A percentile compares a stretch with the other conserved stretches of the same genome.
These are phyloP conservation scores for Catalaphyllia jardinei DNA, from an alignment of 64 coral and sea anemone genomes.

Conservation along the genomic window DNA sequence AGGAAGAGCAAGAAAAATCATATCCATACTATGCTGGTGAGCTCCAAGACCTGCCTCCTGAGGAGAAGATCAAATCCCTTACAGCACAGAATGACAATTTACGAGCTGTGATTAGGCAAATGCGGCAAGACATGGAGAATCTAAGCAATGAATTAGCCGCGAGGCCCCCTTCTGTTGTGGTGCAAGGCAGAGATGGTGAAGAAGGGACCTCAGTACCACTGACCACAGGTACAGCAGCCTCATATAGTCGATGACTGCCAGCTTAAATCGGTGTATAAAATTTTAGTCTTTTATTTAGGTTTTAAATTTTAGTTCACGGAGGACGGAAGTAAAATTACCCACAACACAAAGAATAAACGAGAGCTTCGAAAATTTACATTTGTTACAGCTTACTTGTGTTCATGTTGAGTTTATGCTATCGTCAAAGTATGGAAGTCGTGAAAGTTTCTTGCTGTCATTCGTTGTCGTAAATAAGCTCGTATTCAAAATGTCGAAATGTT, in stretches of 20 bases:
- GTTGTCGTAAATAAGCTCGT: too few species aligned
- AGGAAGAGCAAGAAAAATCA: conserved; percentile 3
- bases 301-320: too few species aligned
- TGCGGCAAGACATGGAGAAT: conserved; percentile 95
- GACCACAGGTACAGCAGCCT: conserved; percentile 56
- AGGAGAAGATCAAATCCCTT: conserved; percentile 45
- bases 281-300: too few species aligned
- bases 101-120: conserved; percentile 79
- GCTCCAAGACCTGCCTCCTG: not conserved
- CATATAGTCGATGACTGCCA: too few species aligned
- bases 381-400: too few species aligned
- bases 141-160: conserved; percentile 68
- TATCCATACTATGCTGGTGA: not conserved
- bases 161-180: conserved; percentile 60
- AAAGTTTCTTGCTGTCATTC: not conserved
- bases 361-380: too few species aligned
- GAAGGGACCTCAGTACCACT: conserved; percentile 53
- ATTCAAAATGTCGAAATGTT: too few species aligned
- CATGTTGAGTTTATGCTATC: too few species aligned
- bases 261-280: too few species aligned
- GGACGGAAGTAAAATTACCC: too few species aligned
- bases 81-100: conserved; percentile 76
- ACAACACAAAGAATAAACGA: not conserved
- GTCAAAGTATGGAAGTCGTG: too few species aligned
- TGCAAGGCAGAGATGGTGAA: conserved; percentile 10